phyloP scores from a whole-genome alignment of 2,113 vertebrate genomes.

The Calypte anna region DNA sequence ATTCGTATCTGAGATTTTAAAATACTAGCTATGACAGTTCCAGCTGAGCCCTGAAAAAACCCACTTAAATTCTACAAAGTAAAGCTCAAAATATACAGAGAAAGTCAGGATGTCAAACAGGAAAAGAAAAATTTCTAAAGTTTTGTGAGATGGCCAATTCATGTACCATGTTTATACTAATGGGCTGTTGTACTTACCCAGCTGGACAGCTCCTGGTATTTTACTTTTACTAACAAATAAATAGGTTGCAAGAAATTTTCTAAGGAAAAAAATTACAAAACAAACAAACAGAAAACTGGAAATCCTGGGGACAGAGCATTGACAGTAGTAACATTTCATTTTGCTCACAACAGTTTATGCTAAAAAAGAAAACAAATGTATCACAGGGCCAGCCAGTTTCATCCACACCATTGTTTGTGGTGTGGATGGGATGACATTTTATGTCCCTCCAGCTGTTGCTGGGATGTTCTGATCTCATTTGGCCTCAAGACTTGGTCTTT shows the following conservation, averaged over 20 bases:
- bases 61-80: fast-evolving
- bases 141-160: not conserved
- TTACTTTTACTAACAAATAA: not conserved
- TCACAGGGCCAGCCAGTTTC: not conserved
- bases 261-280: not conserved
- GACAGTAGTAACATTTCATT: not conserved
- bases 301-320: not conserved
- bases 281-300: not conserved
- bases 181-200: not conserved
- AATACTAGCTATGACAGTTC: not conserved
- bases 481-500: not conserved
- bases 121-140: not conserved
- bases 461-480: not conserved
- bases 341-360: not conserved
- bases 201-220: not conserved
- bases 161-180: not conserved
- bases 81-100: not conserved
- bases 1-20: not conserved
- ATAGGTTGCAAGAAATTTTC: not conserved
- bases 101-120: not conserved
- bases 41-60: not conserved
- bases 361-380: not conserved
- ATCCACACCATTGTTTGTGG: not conserved
- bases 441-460: not conserved
- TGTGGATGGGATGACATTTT: not conserved